Evolutionary conservation across 2,888 invertebrate genomes (phyloP), one percentile per base, ranked within the genome.

Genomic region (Yponomeuta malinellus): DNA sequence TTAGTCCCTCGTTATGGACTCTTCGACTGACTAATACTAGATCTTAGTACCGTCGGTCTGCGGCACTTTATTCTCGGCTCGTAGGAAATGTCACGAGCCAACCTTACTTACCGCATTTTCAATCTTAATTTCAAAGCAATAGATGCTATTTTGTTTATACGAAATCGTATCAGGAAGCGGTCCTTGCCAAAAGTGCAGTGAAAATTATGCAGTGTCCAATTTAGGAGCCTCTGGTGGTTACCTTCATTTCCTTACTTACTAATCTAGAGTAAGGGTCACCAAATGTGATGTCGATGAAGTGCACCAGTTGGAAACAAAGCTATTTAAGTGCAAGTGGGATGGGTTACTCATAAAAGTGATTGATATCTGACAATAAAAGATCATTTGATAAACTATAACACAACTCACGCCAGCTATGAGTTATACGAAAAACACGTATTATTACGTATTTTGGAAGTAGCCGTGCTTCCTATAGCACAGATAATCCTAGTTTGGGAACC

Each of bases 61-160:
- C 48, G 81, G 81, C 78, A 78, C 83, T 85, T 82, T 87, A 87
- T 88, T 86, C 83, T 83, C 79, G 82, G 83, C 83, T 79, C 81
- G 82, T 78, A 48, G 29, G 43, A 70, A 80, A 79, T 78, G 78
- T 80, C 80, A 79, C 78, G 78, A 90, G 52, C 52, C 89, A 65
- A 1, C 5, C 0, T 12, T 33, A 29, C 15, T 37, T n/a, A 67
- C 8, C 6, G 29, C 31, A 10, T 63, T 33, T 65, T 2, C 15
- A 9, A n/a, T 23, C 64, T 64, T 59, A 71, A 33, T 10, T 3
- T 15, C 67, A 67, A 12, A 67, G 67, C 67, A 33, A n/a, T 67
- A 31, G 31, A 31, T 33, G 15, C 33, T 10, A 48, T 4, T 52
- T 33, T 9, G 5, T 63, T 66, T n/a, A 2, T 52, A n/a, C 59